phyloP scores from a whole-genome alignment of 2,113 vertebrate genomes.

The Actenoides hombroni region DNA sequence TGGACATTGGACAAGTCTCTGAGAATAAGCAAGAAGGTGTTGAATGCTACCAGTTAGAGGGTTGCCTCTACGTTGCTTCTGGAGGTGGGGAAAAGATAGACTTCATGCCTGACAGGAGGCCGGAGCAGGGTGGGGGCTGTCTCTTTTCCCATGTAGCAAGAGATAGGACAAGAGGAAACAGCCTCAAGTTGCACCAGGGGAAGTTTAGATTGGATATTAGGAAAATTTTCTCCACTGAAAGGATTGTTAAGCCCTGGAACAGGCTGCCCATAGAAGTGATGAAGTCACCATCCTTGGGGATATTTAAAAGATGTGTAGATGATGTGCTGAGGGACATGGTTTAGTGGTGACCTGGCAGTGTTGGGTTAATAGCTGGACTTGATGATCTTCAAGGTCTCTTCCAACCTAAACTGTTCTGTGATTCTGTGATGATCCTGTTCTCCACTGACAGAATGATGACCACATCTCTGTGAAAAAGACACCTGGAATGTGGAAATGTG shows the following conservation, averaged over 20 bases:
- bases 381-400: background rate
- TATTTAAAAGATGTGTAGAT: background rate
- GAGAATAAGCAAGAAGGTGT: background rate
- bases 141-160: background rate
- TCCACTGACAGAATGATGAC: background rate
- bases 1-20: background rate
- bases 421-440: background rate
- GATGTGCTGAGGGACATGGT: background rate
- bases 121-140: too few relatives aligned
- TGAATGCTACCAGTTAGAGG: background rate
- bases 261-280: background rate
- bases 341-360: background rate
- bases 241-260: background rate
- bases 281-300: background rate
- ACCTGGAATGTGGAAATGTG: background rate
- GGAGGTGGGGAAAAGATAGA: background rate
- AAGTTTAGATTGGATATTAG: background rate
- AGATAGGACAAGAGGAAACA: background rate
- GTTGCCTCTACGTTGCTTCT: background rate
- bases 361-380: background rate
- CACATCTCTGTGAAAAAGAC: background rate
- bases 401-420: background rate
- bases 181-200: background rate
- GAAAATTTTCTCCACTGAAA: background rate
- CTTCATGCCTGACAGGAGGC: background rate